Evolutionary conservation across 64 coral and sea anemone species (phyloP).

Genomic region (Dendrophyllia cribrosa): DNA sequence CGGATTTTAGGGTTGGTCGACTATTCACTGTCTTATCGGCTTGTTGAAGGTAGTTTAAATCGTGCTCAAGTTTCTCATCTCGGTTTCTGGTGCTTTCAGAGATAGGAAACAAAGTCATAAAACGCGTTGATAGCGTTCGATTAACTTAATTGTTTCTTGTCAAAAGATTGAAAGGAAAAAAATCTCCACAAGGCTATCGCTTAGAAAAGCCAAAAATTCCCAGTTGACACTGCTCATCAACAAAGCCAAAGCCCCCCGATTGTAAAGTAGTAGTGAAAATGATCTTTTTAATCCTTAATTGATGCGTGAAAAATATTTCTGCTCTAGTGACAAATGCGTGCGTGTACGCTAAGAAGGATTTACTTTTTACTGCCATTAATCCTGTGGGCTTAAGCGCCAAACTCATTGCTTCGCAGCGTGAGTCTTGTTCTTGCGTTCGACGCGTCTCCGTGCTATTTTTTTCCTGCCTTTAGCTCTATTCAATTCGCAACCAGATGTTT

Average conservation of each 20-base stretch:
- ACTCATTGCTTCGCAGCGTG: background rate
- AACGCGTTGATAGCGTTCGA: slow-evolving; percentile 50
- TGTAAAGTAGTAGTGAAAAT: slow-evolving; percentile 9
- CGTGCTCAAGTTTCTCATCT: slow-evolving; percentile 64
- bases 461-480: slow-evolving; percentile 44
- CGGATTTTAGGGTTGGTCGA: slow-evolving; percentile 52
- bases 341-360: slow-evolving; percentile 35
- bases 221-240: background rate
- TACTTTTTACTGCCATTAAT: slow-evolving; percentile 45
- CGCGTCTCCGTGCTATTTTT: slow-evolving; percentile 15
- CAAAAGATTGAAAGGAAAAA: slow-evolving; percentile 18
- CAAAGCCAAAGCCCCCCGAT: background rate
- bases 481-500: slow-evolving; percentile 81
- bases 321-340: slow-evolving; percentile 12
- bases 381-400: slow-evolving; percentile 22
- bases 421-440: background rate
- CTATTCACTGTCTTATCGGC: slow-evolving; percentile 64
- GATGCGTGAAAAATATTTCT: background rate
- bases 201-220: background rate
- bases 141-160: slow-evolving; percentile 60
- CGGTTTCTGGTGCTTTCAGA: slow-evolving; percentile 28
- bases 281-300: slow-evolving; percentile 40
- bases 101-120: slow-evolving; percentile 42
- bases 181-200: background rate
- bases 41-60: slow-evolving; percentile 73